Evolutionary conservation across 2,797 vertebrate species (phyloP).

Genomic region (Bradypodion ventrale): DNA sequence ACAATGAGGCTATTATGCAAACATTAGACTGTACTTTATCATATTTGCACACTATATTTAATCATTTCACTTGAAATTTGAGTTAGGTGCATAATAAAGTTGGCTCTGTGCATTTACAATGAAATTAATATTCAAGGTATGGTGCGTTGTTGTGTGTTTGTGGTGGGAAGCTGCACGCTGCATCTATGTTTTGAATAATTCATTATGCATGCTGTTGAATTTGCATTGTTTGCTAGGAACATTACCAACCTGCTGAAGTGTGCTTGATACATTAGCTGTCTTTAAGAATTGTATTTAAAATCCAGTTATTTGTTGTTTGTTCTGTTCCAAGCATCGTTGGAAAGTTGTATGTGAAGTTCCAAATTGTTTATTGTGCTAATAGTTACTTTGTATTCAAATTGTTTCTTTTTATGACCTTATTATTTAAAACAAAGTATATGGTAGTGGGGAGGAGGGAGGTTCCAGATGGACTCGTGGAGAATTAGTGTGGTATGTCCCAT

Average conservation of each 20-base stretch:
- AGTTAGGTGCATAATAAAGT: constrained; percentile 45
- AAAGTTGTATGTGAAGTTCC: constrained; percentile 29
- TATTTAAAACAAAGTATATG: constrained; percentile 12
- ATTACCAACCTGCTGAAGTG: constrained; percentile 60
- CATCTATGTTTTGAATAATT: constrained; percentile 63
- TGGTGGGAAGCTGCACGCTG: constrained; percentile 36
- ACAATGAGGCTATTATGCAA: neutral
- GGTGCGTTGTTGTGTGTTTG: constrained; percentile 44
- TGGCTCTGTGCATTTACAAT: constrained; percentile 47
- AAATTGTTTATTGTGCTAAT: constrained; percentile 41
- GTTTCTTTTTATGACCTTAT: neutral
- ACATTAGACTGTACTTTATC: neutral
- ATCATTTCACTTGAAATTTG: constrained; percentile 36
- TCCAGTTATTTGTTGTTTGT: constrained; percentile 35
- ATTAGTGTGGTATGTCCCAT: neutral
- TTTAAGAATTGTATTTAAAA: constrained; percentile 49
- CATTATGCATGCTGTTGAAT: constrained; percentile 55
- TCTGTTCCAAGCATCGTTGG: constrained; percentile 36
- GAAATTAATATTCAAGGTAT: constrained; percentile 60
- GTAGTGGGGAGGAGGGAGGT: neutral
- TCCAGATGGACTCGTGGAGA: neutral
- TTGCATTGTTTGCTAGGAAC: constrained; percentile 55
- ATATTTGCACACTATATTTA: constrained; percentile 15
- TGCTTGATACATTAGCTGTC: constrained; percentile 52
- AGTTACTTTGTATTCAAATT: constrained; percentile 20